Evolutionary conservation across 1,140 invertebrate species (phyloP), one percentile per base, ranked within the genome.

Genomic region (Temnothorax nylanderi): DNA sequence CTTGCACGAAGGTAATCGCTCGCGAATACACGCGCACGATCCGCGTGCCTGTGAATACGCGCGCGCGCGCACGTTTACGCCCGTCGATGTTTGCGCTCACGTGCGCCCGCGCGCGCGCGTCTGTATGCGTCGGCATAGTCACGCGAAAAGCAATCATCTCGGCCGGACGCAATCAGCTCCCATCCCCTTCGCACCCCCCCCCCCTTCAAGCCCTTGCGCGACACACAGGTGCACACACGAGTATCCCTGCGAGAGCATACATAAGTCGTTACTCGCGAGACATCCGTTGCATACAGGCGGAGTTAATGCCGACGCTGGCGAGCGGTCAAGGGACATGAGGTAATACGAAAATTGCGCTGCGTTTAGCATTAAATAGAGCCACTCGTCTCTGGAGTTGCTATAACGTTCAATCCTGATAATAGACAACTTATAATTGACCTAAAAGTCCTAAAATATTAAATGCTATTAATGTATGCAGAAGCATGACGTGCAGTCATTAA

Each of bases 141-240:
- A 90, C 90, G 90, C 87, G 92, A 91, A 93, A 93, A 93, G 92
- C 93, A 93, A 93, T 93, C 93, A 93, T 92, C 92, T 93, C 92
- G 93, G 80, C 92, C 92, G 92, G 91, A 93, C 91, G 93, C 93
- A 93, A 93, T 93, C 93, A 93, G 92, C 89, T 74, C 88, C 86
- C 80, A 72, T 44, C 88, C 91, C 90, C 87, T 71, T 67, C 88
- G 62, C 65, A 26, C 65, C 81, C 72, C 74, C 65, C 65, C 81
- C 72, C 74, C 65, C 74, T 76, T 76, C 87, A 51, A 51, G 84
- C 85, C 72, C 72, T 41, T 34, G 62, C 72, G 64, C 65, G 81
- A 82, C 62, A 88, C 75, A 78, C 72, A 64, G 62, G 10, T 41
- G 58, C 37, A 5, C 21, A 32, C 49, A 56, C 41, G 1, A 10